A percentile compares a stretch with the other conserved stretches of the same genome.
phyloP scores from a whole-genome alignment of 2,888 invertebrate species.

The Diaperis boleti region DNA sequence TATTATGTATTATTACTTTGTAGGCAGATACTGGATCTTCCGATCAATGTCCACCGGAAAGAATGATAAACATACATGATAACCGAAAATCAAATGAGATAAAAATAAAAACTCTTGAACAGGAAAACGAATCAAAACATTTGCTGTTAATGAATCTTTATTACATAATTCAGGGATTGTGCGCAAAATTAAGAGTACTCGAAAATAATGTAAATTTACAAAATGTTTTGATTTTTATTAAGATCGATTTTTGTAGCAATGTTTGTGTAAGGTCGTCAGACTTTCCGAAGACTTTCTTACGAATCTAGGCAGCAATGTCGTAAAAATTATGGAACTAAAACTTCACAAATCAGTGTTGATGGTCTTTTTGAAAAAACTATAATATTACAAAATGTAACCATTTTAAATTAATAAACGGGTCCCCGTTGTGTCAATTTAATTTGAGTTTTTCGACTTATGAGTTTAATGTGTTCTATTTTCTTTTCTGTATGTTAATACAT shows the following conservation, averaged over 20 bases:
- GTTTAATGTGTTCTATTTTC: neutral
- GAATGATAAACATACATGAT: slow-evolving; percentile 1
- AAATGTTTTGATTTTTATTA: neutral
- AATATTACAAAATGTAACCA: too few species aligned
- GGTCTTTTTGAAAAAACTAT: slow-evolving; percentile 18
- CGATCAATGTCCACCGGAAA: neutral
- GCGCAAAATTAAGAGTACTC: slow-evolving; percentile 13
- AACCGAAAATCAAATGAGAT: neutral
- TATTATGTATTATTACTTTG: slow-evolving; percentile 6
- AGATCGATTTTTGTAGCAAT: neutral
- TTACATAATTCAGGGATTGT: slow-evolving; percentile 14
- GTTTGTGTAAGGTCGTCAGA: neutral
- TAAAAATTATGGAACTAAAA: slow-evolving; percentile 25
- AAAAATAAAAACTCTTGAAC: slow-evolving; percentile 21
- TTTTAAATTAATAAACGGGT: too few species aligned
- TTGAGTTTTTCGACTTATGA: neutral
- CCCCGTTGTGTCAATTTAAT: neutral
- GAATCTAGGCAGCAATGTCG: neutral
- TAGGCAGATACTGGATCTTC: slow-evolving; percentile 2
- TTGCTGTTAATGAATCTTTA: slow-evolving; percentile 22
- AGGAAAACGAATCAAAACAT: slow-evolving; percentile 21
- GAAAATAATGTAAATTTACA: slow-evolving; percentile 5
- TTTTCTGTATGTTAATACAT: slow-evolving; percentile 1
- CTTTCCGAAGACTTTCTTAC: neutral
- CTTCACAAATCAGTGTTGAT: slow-evolving; percentile 10